These are phyloP conservation scores for Rhyacichthys aspro DNA, from an alignment of 2,797 vertebrate species.

Conservation along the genomic window DNA sequence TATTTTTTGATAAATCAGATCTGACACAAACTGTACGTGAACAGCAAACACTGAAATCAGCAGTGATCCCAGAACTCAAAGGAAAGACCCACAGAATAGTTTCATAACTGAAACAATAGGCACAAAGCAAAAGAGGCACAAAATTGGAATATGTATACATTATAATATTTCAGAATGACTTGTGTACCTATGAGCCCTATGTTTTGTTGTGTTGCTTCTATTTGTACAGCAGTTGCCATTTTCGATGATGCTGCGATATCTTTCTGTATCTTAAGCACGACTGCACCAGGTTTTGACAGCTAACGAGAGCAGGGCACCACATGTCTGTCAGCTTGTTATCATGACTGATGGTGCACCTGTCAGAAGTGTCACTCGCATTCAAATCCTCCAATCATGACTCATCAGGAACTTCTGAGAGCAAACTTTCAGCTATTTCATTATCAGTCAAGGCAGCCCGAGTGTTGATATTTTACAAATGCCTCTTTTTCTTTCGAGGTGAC, in stretches of 20 bases:
- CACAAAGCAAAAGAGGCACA: no score
- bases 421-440: neutral
- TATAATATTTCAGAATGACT: no score
- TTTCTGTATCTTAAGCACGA: neutral
- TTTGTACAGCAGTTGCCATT: neutral
- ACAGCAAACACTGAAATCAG: no score
- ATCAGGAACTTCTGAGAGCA: neutral
- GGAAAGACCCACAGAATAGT: no score
- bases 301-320: neutral
- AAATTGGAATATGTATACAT: no score
- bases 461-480: conserved; percentile 7
- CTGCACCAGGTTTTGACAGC: neutral
- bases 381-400: neutral
- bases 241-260: neutral
- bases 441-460: neutral
- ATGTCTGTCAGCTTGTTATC: neutral
- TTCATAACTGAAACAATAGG: no score
- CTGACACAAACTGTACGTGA: no score
- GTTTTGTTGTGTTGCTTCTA: neutral
- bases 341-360: neutral
- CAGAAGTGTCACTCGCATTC: neutral
- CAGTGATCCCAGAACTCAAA: no score
- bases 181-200: neutral
- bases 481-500: conserved; percentile 8
- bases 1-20: no score